phyloP scores from a whole-genome alignment of 1,140 invertebrate species.

The silkworm (Bombyx mori) region ASM3026992v2 NC_085128.1:6293001-6293500 shows the following conservation, averaged over 20 bases:
- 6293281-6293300: conserved; percentile 27
- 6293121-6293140: conserved; percentile 21
- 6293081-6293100: conserved; percentile 19
- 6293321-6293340: conserved; percentile 22
- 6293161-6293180: conserved; percentile 11
- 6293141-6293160: conserved; percentile 21
- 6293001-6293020: too few species aligned
- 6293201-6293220: conserved; percentile 22
- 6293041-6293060: too few species aligned
- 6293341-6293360: conserved; percentile 16
- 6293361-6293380: conserved; percentile 19
- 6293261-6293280: conserved; percentile 34
- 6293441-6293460: too few species aligned
- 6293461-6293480: too few species aligned
- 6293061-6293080: conserved; percentile 1
- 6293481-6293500: too few species aligned
- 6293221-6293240: conserved; percentile 24
- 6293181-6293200: conserved; percentile 19
- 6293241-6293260: conserved; percentile 22
- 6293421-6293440: background rate
- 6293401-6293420: background rate
- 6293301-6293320: conserved; percentile 18
- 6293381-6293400: conserved; percentile 34
- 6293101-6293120: conserved; percentile 18
- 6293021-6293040: too few species aligned